Base-by-base conservation (phyloP, 2,113 vertebrate species). In the Oncorhynchus clarkii region DNA sequence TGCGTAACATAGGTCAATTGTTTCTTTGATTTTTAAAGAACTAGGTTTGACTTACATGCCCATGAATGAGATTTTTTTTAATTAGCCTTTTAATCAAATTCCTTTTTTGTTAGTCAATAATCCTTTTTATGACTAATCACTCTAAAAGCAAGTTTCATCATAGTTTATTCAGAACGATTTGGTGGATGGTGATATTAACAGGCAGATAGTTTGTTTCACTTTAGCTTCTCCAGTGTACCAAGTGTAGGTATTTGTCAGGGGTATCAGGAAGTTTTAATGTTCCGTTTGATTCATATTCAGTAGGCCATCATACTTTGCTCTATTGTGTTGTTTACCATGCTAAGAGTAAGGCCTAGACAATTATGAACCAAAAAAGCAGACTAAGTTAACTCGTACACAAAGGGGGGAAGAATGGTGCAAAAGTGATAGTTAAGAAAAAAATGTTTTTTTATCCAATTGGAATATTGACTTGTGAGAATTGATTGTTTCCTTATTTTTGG, bases 321-420 rank as follows among this genome's bases (percentile, higher is more conserved):
- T 70, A 60, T 82, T 75, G 76, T 84, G 83, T 77, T 67, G 45
- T 82, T 82, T 74, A 71, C 72, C 76, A 51, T 76, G 71, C n/a
- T 73, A 81, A 79, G 57, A 77, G 76, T 91, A 74, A 54, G 82
- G 84, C 88, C 87, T 72, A 78, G 74, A 84, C 73, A 27, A 66
- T 76, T 72, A 76, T 70, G 29, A 84, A 88, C 83, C 80, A 76
- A 76, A 76, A 76, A 60, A 85, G 75, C 75, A 70, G 68, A 81
- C 79, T 48, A 13, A 70, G 69, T 79, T 67, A 76, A 68, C 71
- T 68, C 39, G 18, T 64, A 49, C 57, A 54, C 34, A 70, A 78
- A 76, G 71, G 60, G 66, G 81, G 67, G 71, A 80, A 80, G 70
- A 77, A 77, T 76, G 11, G 14, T 70, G 70, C 78, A 78, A 72